Evolutionary conservation across 2,888 invertebrate species (phyloP), one percentile per base, ranked within the genome.

Genomic region (Incurvaria masculella): DNA sequence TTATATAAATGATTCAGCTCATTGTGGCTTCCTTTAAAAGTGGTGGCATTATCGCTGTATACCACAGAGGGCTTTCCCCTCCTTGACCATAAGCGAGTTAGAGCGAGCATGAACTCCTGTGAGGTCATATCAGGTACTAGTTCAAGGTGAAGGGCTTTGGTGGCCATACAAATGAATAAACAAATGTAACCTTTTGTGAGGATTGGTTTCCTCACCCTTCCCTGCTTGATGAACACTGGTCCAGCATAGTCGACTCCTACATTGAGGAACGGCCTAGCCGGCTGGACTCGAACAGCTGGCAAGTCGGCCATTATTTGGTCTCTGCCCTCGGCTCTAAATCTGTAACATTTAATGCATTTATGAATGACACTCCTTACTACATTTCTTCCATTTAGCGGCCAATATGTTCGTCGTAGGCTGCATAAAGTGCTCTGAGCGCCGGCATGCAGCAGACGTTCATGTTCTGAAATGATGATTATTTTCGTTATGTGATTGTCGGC

Each of bases 171-270:
- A 10, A 44, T 11, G 11, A 44, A 23, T 33, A 18, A 16, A 18
- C 23, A 41, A 3, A 41, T 19, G 14, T 41, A 41, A 18, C 19
- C 41, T 20, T 20, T 18, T 3, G 18, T 18, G 4, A 26, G 26
- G 2, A 18, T 18, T 19, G 44, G n/a, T 27, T 27, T 27, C 6
- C 44, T 27, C 1, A 26, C 18, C 3, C 26, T 44, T 10, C 8
- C n/a, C 4, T 6, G 5, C 4, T 16, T 11, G 6, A 44, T 23
- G 5, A 8, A 5, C 17, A 41, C 14, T 18, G 46, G 46, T 18
- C 46, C 46, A 6, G 38, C 46, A 23, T 26, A 46, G 16, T 46
- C 46, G 2, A 46, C 4, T 6, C 42, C 46, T 5, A 6, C 14
- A 16, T 11, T 23, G 8, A 4, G 18, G 26, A 46, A 46, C 8